Conservation (phyloP, 2,888 invertebrate species). For the Thereva nobilitata region DNA sequence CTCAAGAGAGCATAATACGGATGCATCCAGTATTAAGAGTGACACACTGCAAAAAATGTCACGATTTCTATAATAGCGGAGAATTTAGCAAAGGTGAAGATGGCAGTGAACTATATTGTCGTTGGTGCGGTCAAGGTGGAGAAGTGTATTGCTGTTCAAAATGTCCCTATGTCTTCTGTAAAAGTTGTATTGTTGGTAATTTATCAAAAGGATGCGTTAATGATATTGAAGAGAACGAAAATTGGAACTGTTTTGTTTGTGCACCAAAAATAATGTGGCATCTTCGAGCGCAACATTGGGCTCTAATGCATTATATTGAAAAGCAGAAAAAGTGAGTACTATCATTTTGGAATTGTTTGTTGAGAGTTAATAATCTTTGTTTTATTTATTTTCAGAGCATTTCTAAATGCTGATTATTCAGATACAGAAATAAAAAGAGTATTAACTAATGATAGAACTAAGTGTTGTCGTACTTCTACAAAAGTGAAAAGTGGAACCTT, state of each 20-base stretch:
- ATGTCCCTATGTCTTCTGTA: constrained; percentile 75
- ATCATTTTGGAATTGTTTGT: neutral
- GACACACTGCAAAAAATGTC: constrained; percentile 72
- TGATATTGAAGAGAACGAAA: constrained; percentile 75
- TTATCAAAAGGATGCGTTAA: constrained; percentile 68
- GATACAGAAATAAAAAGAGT: constrained; percentile 49
- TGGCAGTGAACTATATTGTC: constrained; percentile 79
- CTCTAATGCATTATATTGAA: constrained; percentile 69
- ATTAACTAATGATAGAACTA: constrained; percentile 50
- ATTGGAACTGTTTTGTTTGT: constrained; percentile 81
- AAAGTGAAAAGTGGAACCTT: constrained; percentile 48
- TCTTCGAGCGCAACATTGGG: constrained; percentile 71
- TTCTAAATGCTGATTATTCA: constrained; percentile 47
- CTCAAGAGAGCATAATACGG: constrained; percentile 66
- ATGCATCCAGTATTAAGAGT: constrained; percentile 76
- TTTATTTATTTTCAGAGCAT: constrained; percentile 45
- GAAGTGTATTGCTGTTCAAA: constrained; percentile 79
- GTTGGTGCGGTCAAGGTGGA: constrained; percentile 83
- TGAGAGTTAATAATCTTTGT: constrained; percentile 12
- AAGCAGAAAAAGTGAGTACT: constrained; percentile 59
- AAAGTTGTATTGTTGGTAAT: constrained; percentile 77
- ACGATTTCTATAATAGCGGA: constrained; percentile 78
- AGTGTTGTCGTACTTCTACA: constrained; percentile 52
- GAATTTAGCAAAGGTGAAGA: constrained; percentile 83
- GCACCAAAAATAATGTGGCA: constrained; percentile 68